Base-by-base conservation (phyloP, 2,888 invertebrate species). In the Entomobrya proxima region DNA sequence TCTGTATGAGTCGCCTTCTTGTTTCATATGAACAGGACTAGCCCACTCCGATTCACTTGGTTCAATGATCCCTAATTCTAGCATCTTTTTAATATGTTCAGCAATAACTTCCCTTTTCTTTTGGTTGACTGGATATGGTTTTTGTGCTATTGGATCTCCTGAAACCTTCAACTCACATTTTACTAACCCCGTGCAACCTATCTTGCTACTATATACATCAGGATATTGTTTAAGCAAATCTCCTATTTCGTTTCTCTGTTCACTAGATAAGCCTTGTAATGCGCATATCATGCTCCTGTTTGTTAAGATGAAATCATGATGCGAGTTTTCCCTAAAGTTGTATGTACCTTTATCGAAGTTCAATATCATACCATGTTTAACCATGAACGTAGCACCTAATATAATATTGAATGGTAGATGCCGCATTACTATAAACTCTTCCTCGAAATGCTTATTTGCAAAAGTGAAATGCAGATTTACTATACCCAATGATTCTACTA, bases 1-100 rank as follows among this genome's bases (percentile, higher is more conserved):
- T 11, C 90, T 58, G 9, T 35, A 80, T 0, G 74, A 35, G 0
- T 7, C 15, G 80, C 86, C 21, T 18, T 88, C 82, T 35, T 89
- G 86, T 18, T 77, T 76, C 5, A 86, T 86, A 9, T 89, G 55
- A 0, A 90, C 88, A 0, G 86, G 88, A 5, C 86, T 87, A 15
- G 88, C 88, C 79, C 88, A 90, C 0, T 86, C 75, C 0, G 89
- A 88, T 0, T 74, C 21, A 18, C 85, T 67, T 0, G 83, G 88
- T 24, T 88, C 87, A 27, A 89, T 90, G 3, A 89, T 76, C 0
- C 88, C 86, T 1, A 89, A 37, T 0, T 83, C 50, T 1, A 90
- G 76, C 89, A 90, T 90, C 13, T 88, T 86, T 0, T 69, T 30
- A 7, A 89, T 40, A 55, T 88, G 88, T 2, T 80, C 21, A 1